Evolutionary conservation across 92 coral and sea anemone species (phyloP).

Genomic region (Phymanthus crucifer): DNA sequence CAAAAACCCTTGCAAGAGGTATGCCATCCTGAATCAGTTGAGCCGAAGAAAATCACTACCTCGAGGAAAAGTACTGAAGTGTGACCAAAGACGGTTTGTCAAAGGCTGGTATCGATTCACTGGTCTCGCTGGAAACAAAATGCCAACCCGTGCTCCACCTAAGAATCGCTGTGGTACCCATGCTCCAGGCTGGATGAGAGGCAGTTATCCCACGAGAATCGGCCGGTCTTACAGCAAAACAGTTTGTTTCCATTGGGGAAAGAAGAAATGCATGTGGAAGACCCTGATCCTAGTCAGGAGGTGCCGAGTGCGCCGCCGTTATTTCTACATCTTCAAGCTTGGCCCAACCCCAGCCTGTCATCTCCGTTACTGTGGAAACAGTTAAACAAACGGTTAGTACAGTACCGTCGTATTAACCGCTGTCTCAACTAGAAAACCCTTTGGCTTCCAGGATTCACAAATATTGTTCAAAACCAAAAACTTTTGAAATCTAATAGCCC

Average conservation of each 20-base stretch:
- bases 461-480: too few species aligned
- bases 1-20: not conserved
- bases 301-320: too few species aligned
- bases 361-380: conserved; percentile 27
- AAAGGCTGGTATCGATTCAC: conserved; percentile 17
- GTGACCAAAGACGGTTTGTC: conserved; percentile 5
- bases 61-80: not conserved
- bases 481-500: too few species aligned
- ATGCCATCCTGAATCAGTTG: not conserved
- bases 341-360: not conserved
- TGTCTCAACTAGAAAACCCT: not conserved
- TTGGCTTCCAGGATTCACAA: too few species aligned
- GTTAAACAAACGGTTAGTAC: not conserved
- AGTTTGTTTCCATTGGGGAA: conserved; percentile 29
- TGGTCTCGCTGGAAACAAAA: conserved; percentile 11
- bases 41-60: not conserved
- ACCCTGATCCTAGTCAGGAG: conserved; percentile 13
- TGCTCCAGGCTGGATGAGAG: conserved; percentile 32
- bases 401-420: not conserved
- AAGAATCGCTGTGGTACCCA: conserved; percentile 24
- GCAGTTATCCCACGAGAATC: conserved; percentile 8
- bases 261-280: not conserved
- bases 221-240: conserved; percentile 1
- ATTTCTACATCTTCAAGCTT: conserved; percentile 23
- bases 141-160: not conserved